phyloP scores from a whole-genome alignment of 2,797 vertebrate genomes.

The Carapus acus region DNA sequence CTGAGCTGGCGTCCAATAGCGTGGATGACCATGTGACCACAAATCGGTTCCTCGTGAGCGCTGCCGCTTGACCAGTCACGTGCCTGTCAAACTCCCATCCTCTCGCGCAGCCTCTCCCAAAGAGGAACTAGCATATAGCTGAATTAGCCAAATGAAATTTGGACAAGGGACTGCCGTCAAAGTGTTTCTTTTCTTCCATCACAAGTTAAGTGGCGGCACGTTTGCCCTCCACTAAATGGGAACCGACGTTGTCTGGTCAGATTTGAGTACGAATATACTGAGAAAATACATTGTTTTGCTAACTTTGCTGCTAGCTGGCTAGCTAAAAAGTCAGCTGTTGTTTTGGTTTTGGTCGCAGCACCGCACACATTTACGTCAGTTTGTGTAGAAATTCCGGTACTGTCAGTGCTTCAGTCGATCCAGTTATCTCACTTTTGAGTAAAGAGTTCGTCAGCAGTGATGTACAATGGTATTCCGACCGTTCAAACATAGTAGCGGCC shows the following conservation, averaged over 20 bases:
- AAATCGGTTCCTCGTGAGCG: constrained; percentile 61
- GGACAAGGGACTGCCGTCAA: no score
- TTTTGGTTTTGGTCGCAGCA: no score
- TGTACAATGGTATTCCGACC: constrained; percentile 10
- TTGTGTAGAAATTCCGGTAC: not conserved
- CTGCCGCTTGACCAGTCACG: constrained; percentile 46
- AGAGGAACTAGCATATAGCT: constrained; percentile 51
- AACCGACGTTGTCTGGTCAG: not conserved
- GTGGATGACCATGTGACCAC: not conserved
- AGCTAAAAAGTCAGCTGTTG: constrained; percentile 55
- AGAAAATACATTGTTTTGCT: constrained; percentile 35
- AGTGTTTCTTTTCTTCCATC: rapidly evolving
- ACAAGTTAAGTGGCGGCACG: not conserved
- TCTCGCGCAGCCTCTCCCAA: constrained; percentile 51
- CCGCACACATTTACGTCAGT: not conserved
- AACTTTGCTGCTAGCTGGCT: constrained; percentile 55
- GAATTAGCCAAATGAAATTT: constrained; percentile 16
- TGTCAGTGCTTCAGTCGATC: not conserved
- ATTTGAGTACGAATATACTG: not conserved
- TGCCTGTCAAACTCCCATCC: constrained; percentile 51
- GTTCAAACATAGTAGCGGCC: constrained; percentile 17
- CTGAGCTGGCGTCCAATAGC: not conserved
- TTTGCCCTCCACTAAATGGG: not conserved
- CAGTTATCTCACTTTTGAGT: not conserved
- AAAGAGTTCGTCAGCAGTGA: constrained; percentile 33